These are phyloP conservation scores for Ennomos erosarius DNA, from an alignment of 2,888 invertebrate species.

Conservation along the genomic window DNA sequence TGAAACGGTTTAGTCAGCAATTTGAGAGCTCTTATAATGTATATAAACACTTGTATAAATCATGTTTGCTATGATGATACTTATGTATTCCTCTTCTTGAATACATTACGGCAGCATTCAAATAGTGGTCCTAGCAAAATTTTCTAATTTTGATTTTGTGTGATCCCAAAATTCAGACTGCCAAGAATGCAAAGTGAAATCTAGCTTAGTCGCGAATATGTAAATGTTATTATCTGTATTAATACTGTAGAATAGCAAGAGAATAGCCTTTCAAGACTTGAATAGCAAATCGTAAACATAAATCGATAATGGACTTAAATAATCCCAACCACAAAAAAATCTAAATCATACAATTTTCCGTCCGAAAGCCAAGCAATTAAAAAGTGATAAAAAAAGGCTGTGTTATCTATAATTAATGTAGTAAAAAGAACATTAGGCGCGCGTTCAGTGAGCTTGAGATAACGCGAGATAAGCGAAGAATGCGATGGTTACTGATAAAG, in stretches of 20 bases:
- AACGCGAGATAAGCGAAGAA: constrained; percentile 29
- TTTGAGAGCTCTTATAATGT: constrained; percentile 3
- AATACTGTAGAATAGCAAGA: too few species aligned
- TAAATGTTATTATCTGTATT: too few species aligned
- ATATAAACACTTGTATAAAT: background rate
- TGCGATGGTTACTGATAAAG: constrained; percentile 32
- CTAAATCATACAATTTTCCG: constrained; percentile 37
- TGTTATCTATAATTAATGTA: constrained; percentile 69
- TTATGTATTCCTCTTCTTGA: too few species aligned
- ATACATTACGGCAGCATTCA: too few species aligned
- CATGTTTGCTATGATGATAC: too few species aligned
- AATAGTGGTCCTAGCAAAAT: too few species aligned
- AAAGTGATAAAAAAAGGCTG: constrained; percentile 63
- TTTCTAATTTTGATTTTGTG: too few species aligned
- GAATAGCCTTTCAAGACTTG: too few species aligned
- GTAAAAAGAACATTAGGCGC: constrained; percentile 71
- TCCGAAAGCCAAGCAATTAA: constrained; percentile 53
- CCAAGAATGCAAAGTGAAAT: too few species aligned
- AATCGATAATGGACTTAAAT: constrained; percentile 9
- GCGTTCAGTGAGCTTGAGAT: constrained; percentile 57
- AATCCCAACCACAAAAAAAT: constrained; percentile 19
- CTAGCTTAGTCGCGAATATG: too few species aligned
- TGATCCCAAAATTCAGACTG: too few species aligned
- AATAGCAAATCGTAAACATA: background rate
- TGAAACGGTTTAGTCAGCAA: constrained; percentile 18